phyloP scores from a whole-genome alignment of 2,113 vertebrate genomes.

The Nerophis ophidion region DNA sequence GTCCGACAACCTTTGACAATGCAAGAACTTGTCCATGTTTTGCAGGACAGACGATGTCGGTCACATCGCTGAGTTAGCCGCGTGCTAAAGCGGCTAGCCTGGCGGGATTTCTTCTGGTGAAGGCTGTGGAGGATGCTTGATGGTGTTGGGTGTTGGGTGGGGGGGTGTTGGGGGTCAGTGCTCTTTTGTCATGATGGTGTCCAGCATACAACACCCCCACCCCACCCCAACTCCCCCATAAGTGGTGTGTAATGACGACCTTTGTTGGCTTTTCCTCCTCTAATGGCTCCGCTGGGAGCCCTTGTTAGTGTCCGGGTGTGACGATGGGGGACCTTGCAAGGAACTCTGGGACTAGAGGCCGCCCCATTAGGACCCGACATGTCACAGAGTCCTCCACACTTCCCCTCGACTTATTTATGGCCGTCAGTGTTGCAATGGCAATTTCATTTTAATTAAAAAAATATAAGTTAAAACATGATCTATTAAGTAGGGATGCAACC shows the following conservation, averaged over 20 bases:
- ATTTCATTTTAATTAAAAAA: no score
- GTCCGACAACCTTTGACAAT: no score
- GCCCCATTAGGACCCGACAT: constrained; percentile 37
- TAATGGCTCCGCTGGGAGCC: constrained; percentile 55
- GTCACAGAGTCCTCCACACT: constrained; percentile 15
- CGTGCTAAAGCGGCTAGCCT: no score
- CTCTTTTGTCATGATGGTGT: constrained; percentile 57
- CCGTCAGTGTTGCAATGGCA: no score
- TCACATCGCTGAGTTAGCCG: no score
- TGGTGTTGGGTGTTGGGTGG: constrained; percentile 6
- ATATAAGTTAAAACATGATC: no score
- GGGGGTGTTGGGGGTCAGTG: constrained; percentile 40
- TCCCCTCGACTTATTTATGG: neutral
- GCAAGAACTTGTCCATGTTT: no score
- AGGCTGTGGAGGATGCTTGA: constrained; percentile 14
- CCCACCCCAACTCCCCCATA: constrained; percentile 51
- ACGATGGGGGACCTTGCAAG: constrained; percentile 41
- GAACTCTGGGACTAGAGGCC: constrained; percentile 47
- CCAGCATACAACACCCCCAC: constrained; percentile 53
- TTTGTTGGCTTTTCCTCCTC: constrained; percentile 62
- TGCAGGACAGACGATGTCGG: no score
- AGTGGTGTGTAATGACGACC: constrained; percentile 63
- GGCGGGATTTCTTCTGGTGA: no score
- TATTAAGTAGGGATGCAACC: no score
- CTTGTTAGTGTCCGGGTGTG: constrained; percentile 51